phyloP scores from a whole-genome alignment of 2,888 invertebrate genomes.

The Eucera pruinosa region DNA sequence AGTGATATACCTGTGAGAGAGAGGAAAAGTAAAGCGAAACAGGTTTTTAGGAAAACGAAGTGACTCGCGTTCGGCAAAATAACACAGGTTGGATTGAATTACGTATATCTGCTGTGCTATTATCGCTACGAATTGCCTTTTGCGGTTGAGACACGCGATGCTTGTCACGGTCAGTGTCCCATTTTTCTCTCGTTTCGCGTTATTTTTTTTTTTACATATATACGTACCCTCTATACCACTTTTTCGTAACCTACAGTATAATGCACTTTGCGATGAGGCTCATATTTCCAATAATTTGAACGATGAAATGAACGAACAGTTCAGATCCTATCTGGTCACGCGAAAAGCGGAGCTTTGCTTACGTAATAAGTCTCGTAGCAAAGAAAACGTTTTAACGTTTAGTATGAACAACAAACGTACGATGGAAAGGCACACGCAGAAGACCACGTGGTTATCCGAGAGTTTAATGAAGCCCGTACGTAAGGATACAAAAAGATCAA shows the following conservation, averaged over 20 bases:
- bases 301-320: background rate
- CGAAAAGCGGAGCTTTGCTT: slow-evolving; percentile 7
- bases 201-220: slow-evolving; percentile 2
- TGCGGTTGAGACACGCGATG: slow-evolving; percentile 55
- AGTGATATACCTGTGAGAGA: slow-evolving; percentile 32
- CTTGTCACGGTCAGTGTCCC: slow-evolving; percentile 59
- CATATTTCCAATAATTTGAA: slow-evolving; percentile 1
- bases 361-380: slow-evolving; percentile 17
- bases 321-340: slow-evolving; percentile 6
- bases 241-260: background rate
- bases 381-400: slow-evolving; percentile 6
- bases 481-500: background rate
- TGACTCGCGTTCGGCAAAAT: slow-evolving; percentile 29
- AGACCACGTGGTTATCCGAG: background rate
- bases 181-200: slow-evolving; percentile 38
- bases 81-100: slow-evolving; percentile 48
- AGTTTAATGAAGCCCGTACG: background rate
- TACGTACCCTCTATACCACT: background rate
- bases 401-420: background rate
- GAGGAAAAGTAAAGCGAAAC: slow-evolving; percentile 49
- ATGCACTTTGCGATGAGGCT: background rate
- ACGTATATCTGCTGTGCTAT: slow-evolving; percentile 50
- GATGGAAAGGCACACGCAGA: background rate
- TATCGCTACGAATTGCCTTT: slow-evolving; percentile 54
- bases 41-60: slow-evolving; percentile 55